These are phyloP conservation scores for Halocynthia aurantium DNA, from an alignment of 23 tunicate species.

Conservation along the genomic window DNA sequence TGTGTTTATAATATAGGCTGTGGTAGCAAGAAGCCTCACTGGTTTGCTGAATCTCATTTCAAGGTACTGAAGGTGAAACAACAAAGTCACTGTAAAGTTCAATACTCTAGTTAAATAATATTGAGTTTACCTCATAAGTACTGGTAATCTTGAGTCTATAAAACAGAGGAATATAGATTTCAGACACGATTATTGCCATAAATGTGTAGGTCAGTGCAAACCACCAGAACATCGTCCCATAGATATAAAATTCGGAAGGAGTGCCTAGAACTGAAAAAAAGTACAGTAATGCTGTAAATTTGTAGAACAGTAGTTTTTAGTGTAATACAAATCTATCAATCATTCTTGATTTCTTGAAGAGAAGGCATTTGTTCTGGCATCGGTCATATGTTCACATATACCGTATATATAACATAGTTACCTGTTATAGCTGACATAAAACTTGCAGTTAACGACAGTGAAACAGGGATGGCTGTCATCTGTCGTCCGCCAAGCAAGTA, in stretches of 20 bases:
- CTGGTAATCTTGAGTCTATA: slow-evolving; percentile 29
- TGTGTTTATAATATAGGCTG: slow-evolving; percentile 32
- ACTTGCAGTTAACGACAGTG: slow-evolving; percentile 12
- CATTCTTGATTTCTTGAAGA: too few species aligned
- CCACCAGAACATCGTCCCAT: slow-evolving; percentile 46
- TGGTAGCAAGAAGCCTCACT: slow-evolving; percentile 33
- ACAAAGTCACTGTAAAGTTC: background rate
- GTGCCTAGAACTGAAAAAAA: slow-evolving; percentile 31
- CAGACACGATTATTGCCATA: slow-evolving; percentile 30
- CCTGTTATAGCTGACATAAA: slow-evolving; percentile 30
- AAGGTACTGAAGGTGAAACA: slow-evolving; percentile 26
- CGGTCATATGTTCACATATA: background rate
- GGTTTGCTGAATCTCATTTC: slow-evolving; percentile 36
- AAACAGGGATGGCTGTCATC: slow-evolving; percentile 22
- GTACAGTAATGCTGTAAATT: too few species aligned
- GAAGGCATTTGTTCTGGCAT: too few species aligned
- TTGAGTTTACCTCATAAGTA: slow-evolving; percentile 34
- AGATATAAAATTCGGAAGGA: slow-evolving; percentile 56
- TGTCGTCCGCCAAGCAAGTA: slow-evolving; percentile 7
- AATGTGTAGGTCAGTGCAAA: slow-evolving; percentile 21
- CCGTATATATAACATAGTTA: background rate
- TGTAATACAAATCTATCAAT: too few species aligned
- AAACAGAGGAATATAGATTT: slow-evolving; percentile 48
- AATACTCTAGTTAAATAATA: background rate
- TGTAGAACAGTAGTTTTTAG: too few species aligned